Evolutionary conservation across 2,888 invertebrate genomes (phyloP), one percentile per base, ranked within the genome.

Genomic region (Polylopha cassiicola): DNA sequence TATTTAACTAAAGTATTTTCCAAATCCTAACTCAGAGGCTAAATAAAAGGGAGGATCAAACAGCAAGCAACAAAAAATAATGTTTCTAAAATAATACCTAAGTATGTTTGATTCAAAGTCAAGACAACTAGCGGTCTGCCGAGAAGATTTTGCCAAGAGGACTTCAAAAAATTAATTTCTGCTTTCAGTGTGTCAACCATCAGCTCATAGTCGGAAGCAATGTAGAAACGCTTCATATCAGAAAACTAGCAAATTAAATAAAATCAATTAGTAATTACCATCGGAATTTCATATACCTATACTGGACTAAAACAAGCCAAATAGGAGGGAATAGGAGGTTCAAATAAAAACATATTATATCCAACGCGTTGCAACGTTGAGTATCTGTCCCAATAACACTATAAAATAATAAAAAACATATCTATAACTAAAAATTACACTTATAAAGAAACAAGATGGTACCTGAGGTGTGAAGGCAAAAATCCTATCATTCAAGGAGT

Each of bases 401-500:
- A 15, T n/a, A 27, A 43, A 34, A 33, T 7, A 17, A 14, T 29
- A 37, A 22, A 39, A 20, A 22, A 21, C 15, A 44, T 24, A 26
- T 27, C 23, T 21, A 33, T 27, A 41, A 31, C 15, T 36, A 32
- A 27, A 13, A 30, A 14, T 13, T 43, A 30, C 3, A 34, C 9
- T 14, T 3, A 7, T 9, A 15, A 3, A 20, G 3, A 14, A 20
- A 29, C 29, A n/a, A 22, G 20, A 9, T 10, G 22, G 10, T 68
- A 98, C 98, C 94, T 99, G 98, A 24, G 99, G 99, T 3, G 98
- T 98, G 73, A 99, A 99, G 0, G 98, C 98, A 78, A 99, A 97
- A 62, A 98, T 97, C 69, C 94, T 91, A 73, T 98, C 97, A 60
- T 97, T 95, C 37, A 99, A 85, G 1, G 96, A 95, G 78, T 99